phyloP scores from a whole-genome alignment of 2,888 invertebrate genomes.

The Anthoptus insignis region DNA sequence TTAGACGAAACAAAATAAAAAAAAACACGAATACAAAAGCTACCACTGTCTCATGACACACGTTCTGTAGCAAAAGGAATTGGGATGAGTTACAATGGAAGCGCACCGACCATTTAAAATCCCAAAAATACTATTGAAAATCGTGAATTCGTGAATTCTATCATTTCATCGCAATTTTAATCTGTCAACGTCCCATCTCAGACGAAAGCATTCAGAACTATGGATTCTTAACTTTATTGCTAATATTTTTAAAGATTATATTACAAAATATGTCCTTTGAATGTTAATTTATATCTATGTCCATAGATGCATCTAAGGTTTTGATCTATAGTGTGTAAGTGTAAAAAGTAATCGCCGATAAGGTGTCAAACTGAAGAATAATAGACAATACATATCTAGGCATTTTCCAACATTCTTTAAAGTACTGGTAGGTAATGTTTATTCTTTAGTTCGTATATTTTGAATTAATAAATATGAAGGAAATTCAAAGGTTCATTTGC shows the following conservation, averaged over 20 bases:
- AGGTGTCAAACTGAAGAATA: no score
- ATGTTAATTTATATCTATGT: constrained; percentile 6
- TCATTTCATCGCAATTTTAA: constrained; percentile 58
- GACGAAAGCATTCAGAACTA: not conserved
- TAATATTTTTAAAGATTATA: not conserved
- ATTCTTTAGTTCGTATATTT: no score
- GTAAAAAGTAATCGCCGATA: no score
- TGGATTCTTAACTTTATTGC: constrained; percentile 8
- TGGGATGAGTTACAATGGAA: constrained; percentile 62
- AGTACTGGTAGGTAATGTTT: no score
- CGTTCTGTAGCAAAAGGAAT: constrained; percentile 22
- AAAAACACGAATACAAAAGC: constrained; percentile 45
- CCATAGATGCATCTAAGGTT: constrained; percentile 6
- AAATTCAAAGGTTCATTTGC: no score
- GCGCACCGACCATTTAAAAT: constrained; percentile 61
- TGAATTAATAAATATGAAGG: no score
- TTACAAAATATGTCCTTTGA: not conserved
- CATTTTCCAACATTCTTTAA: no score
- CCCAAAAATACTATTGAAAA: constrained; percentile 68
- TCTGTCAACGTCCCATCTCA: not conserved
- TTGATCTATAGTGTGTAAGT: no score
- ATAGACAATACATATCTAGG: no score
- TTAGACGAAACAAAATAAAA: not conserved
- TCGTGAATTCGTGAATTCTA: constrained; percentile 72
- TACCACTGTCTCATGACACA: constrained; percentile 49